These are phyloP conservation scores for Bolinopsis microptera DNA, from an alignment of 37 sponge, comb jelly and placozoan species.

Conservation along the genomic window DNA sequence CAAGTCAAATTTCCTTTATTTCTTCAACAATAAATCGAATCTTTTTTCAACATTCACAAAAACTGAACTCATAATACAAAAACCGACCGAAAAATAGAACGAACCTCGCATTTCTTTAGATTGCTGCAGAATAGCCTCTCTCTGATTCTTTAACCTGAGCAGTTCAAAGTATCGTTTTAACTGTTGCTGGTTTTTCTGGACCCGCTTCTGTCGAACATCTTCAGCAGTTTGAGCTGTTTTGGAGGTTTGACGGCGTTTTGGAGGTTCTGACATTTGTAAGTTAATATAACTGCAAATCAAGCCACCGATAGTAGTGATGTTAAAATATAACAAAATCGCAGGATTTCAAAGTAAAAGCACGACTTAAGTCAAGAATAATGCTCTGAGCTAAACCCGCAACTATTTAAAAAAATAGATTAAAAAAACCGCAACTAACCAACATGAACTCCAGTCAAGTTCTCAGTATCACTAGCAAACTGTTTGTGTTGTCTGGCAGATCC, in stretches of 20 bases:
- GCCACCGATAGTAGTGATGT: too few relatives aligned
- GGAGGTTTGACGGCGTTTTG: conserved; percentile 21
- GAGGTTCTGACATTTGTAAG: conserved; percentile 53
- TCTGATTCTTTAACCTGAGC: conserved; percentile 43
- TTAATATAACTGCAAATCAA: too few relatives aligned
- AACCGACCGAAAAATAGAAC: neutral
- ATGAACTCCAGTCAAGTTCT: neutral
- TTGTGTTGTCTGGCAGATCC: neutral
- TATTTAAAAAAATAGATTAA: too few relatives aligned
- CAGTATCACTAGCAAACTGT: conserved; percentile 26
- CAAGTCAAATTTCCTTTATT: too few relatives aligned
- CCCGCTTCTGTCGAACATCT: conserved; percentile 49
- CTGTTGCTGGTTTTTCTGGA: conserved; percentile 64
- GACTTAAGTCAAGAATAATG: too few relatives aligned
- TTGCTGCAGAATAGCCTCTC: conserved; percentile 45
- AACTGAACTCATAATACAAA: too few relatives aligned
- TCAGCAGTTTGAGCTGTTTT: conserved; percentile 41
- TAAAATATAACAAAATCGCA: too few relatives aligned
- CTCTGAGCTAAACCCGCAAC: too few relatives aligned
- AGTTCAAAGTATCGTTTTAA: conserved; percentile 56
- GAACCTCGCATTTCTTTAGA: conserved; percentile 42
- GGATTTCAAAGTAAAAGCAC: too few relatives aligned
- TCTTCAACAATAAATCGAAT: too few relatives aligned
- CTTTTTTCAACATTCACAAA: too few relatives aligned
- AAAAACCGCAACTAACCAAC: conserved; percentile 18